Evolutionary conservation across 1,140 invertebrate genomes (phyloP).

Genomic region (Drosophila nannoptera): DNA sequence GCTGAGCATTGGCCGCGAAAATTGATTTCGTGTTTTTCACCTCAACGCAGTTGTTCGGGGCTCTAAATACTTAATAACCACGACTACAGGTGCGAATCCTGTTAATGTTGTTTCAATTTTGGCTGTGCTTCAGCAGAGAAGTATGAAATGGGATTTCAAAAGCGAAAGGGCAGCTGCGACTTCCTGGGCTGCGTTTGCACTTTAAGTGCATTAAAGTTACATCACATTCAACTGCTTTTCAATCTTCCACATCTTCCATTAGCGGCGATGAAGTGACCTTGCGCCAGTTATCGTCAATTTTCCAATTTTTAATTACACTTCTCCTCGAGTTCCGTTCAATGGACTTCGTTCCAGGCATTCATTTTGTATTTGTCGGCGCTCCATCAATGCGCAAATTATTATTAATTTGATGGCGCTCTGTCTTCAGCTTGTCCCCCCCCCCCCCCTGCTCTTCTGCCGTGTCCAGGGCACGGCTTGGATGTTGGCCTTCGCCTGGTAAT

Average conservation of each 20-base stretch:
- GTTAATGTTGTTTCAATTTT: conserved; percentile 9
- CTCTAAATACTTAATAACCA: conserved; percentile 40
- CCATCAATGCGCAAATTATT: conserved; percentile 71
- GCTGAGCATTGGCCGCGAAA: conserved; percentile 51
- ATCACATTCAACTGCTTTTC: conserved; percentile 4
- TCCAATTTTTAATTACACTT: conserved; percentile 58
- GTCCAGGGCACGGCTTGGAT: no score
- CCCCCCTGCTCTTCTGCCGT: not conserved
- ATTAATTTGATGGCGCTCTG: conserved; percentile 65
- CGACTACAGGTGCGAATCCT: conserved; percentile 21
- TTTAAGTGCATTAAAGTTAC: not conserved
- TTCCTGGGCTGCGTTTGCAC: not conserved
- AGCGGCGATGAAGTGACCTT: conserved; percentile 60
- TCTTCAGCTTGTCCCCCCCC: conserved; percentile 24
- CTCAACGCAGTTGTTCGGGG: conserved; percentile 36
- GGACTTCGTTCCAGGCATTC: conserved; percentile 21
- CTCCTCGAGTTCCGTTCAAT: conserved; percentile 6
- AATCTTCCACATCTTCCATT: conserved; percentile 38
- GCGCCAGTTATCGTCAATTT: conserved; percentile 28
- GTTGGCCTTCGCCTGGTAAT: conserved; percentile 57
- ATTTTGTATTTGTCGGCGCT: conserved; percentile 30
- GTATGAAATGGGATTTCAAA: not conserved
- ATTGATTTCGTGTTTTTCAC: conserved; percentile 63
- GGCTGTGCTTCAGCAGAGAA: not conserved
- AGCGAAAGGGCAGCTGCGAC: not conserved